Percentiles rank a stretch among this genome's conserved stretches.
These are phyloP conservation scores for Hemicentrotus pulcherrimus DNA, from an alignment of 35 echinoderm and acorn worm genomes.

Conservation along the genomic window DNA sequence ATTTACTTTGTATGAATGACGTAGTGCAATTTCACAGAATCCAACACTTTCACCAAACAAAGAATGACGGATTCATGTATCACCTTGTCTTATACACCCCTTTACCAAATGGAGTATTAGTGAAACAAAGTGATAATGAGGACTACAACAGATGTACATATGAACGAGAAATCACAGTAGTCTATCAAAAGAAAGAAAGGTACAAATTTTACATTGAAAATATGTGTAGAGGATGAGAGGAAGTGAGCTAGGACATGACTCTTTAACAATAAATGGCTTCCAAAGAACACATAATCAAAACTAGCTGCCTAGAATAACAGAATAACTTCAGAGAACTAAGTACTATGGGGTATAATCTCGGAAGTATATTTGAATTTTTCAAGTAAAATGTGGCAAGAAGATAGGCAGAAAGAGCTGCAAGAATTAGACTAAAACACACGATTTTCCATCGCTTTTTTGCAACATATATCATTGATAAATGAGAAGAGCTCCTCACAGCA, in stretches of 20 bases:
- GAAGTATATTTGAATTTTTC: not conserved
- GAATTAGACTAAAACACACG: not conserved
- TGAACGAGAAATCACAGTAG: not conserved
- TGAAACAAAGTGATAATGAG: not conserved
- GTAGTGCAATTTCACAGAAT: constrained; percentile 2
- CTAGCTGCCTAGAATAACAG: not conserved
- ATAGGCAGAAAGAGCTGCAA: not conserved
- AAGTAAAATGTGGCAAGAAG: not conserved
- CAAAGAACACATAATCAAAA: not conserved
- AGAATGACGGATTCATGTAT: not conserved
- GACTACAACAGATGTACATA: not conserved
- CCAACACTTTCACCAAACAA: not conserved
- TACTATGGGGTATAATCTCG: not conserved
- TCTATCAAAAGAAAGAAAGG: not conserved
- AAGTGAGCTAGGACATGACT: not conserved
- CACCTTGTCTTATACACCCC: not conserved
- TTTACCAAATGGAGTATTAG: not conserved
- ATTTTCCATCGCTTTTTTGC: not conserved
- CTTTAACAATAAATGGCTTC: not conserved
- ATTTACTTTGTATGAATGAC: not conserved
- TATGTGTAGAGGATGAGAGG: not conserved
- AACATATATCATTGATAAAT: not conserved
- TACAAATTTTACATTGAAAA: not conserved
- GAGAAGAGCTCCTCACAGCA: not conserved
- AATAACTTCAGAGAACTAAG: not conserved